These are phyloP conservation scores for Montipora capricornis DNA, from an alignment of 64 coral and sea anemone species.

Conservation along the genomic window DNA sequence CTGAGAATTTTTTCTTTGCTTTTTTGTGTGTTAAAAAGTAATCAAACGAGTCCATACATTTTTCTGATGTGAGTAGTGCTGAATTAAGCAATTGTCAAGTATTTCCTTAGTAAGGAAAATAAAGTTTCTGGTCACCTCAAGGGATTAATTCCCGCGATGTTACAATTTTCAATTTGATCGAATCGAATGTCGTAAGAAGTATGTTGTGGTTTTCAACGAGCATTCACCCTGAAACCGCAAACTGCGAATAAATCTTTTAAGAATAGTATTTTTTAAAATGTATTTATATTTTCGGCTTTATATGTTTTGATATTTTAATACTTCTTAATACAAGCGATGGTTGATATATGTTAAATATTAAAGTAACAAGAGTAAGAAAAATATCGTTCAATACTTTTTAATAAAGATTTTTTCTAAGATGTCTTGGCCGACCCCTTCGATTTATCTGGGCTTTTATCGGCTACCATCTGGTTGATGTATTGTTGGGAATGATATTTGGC, in stretches of 20 bases:
- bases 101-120: not conserved
- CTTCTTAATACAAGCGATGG: not conserved
- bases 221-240: not conserved
- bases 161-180: not conserved
- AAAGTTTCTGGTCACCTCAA: not conserved
- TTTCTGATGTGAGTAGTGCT: not conserved
- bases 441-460: not conserved
- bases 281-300: not conserved
- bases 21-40: not conserved
- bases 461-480: not conserved
- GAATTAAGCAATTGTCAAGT: conserved; percentile 21
- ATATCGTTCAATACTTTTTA: not conserved
- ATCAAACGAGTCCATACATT: not conserved
- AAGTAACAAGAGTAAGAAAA: not conserved
- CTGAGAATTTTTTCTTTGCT: not conserved
- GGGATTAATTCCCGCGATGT: not conserved
- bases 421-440: not conserved
- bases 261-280: not conserved
- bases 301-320: not conserved
- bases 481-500: not conserved
- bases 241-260: no score
- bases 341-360: no score
- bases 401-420: not conserved
- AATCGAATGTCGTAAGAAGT: not conserved
- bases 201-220: not conserved